Percentiles rank a stretch among this genome's conserved stretches.
Conservation (phyloP, 2,888 invertebrate genomes). For the Drosophila helvetica region DNA sequence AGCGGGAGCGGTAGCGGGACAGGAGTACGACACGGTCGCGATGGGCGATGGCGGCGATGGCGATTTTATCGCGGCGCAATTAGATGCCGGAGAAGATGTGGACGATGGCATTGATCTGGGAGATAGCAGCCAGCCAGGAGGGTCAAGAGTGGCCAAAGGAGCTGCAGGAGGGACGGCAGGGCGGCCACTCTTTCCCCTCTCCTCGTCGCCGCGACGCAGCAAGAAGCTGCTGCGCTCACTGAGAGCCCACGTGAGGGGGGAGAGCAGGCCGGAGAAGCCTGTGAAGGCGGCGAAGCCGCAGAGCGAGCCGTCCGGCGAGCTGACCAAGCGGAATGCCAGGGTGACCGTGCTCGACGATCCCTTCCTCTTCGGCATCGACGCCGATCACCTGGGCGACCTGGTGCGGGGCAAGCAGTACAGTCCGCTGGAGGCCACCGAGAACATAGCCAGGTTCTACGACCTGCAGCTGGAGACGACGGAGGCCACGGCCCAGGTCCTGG, state of each 20-base stretch:
- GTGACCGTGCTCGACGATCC: slow-evolving; percentile 84
- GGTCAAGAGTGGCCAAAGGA: background rate
- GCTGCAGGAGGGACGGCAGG: slow-evolving; percentile 28
- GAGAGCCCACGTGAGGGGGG: slow-evolving; percentile 75
- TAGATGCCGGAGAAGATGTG: slow-evolving; percentile 74
- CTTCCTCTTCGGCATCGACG: slow-evolving; percentile 83
- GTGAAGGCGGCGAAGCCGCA: slow-evolving; percentile 8
- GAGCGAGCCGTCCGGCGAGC: slow-evolving; percentile 51
- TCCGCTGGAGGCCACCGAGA: slow-evolving; percentile 66
- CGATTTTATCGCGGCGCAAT: slow-evolving; percentile 77
- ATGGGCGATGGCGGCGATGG: slow-evolving; percentile 63
- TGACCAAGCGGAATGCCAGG: slow-evolving; percentile 81
- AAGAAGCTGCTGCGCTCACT: slow-evolving; percentile 82
- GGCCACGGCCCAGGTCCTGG: slow-evolving; percentile 56
- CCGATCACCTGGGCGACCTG: slow-evolving; percentile 80
- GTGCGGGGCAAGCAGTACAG: slow-evolving; percentile 71
- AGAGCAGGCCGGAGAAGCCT: slow-evolving; percentile 45
- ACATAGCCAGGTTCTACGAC: slow-evolving; percentile 79
- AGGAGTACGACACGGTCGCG: slow-evolving; percentile 66
- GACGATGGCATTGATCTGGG: slow-evolving; percentile 77
- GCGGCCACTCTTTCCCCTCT: slow-evolving; percentile 74
- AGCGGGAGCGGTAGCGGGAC: slow-evolving; percentile 60
- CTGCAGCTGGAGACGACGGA: slow-evolving; percentile 42
- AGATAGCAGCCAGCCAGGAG: slow-evolving; percentile 47
- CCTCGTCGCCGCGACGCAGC: slow-evolving; percentile 64